These are phyloP conservation scores for Oncorhynchus clarkii DNA, from an alignment of 2,113 vertebrate species.

Conservation along the genomic window DNA sequence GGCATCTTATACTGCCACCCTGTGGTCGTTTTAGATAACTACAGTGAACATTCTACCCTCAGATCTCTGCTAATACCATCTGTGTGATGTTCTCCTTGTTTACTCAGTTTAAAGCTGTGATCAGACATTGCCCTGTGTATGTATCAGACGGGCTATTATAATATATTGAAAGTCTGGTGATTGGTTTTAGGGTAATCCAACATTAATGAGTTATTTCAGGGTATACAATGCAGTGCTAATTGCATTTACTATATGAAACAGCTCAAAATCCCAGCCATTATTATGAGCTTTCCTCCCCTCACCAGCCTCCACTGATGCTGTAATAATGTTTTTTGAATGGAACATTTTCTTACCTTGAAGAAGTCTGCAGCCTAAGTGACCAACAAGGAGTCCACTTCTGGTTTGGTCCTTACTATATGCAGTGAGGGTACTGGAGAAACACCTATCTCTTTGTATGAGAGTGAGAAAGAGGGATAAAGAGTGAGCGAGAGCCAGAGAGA, in stretches of 20 bases:
- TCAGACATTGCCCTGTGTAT: constrained; percentile 13
- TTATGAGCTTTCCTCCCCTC: no score
- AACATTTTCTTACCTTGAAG: constrained; percentile 76
- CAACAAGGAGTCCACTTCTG: constrained; percentile 77
- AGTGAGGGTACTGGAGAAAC: constrained; percentile 84
- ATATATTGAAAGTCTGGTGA: constrained; percentile 39
- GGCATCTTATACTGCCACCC: constrained; percentile 33
- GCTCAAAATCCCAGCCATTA: constrained; percentile 28
- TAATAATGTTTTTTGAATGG: not conserved
- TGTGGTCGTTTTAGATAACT: constrained; percentile 11
- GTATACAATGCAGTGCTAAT: constrained; percentile 47
- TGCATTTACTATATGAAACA: constrained; percentile 37
- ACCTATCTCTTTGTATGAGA: constrained; percentile 75
- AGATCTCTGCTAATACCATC: constrained; percentile 27
- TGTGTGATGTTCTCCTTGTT: constrained; percentile 5
- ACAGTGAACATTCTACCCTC: not conserved
- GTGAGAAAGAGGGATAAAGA: not conserved
- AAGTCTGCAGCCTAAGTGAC: constrained; percentile 71
- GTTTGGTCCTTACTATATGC: constrained; percentile 74
- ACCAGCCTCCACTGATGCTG: no score
- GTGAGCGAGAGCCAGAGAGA: not conserved
- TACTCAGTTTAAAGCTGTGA: not conserved
- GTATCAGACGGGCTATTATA: constrained; percentile 39
- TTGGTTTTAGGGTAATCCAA: constrained; percentile 51
- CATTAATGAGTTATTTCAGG: constrained; percentile 61